Base-by-base conservation (phyloP, 2,888 invertebrate species). In the Meta bourneti region DNA sequence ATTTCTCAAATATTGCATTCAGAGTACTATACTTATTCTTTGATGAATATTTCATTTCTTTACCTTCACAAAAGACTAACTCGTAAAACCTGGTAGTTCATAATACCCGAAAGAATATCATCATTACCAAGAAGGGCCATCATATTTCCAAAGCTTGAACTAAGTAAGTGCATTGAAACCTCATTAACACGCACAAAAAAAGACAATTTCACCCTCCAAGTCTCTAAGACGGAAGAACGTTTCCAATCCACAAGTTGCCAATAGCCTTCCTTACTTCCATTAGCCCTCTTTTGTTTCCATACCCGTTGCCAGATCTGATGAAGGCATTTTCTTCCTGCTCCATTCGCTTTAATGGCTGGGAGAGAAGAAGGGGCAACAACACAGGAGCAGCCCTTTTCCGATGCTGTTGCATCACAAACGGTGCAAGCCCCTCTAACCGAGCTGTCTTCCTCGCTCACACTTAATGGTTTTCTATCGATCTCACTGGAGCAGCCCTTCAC, bases 381-480 rank as follows among this genome's bases (percentile, higher is more conserved):
- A 74, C 83, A 83, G 20, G 52, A 34, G 19, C 72, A 52, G 79
- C n/a, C 54, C 54, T 61, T n/a, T 49, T 81, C 70, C 48, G 49
- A 52, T 83, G 49, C 74, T 54, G 48, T 49, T 81, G 70, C 79
- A 70, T n/a, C 81, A 79, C 9, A 49, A 54, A 51, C 83, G 74
- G 74, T 19, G 61, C 34, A 49, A 52, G 61, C 51, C 34, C 20
- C 78, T 70, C 34, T 34, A 34, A 34, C 34, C 49, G 34, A 13
- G 52, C 48, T 72, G 49, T 34, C 49, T 61, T 19, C 77, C 54
- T 54, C 75, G 16, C 20, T 80, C 82, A 9, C 11, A 77, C 85
- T 78, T 77, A 86, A 70, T 78, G 86, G 70, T 78, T 78, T 86
- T 51, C 70, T 86, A 86, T 86, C 86, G 86, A 86, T 86, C 86